Conservation (phyloP, 2,797 vertebrate species). For the Menidia menidia region DNA sequence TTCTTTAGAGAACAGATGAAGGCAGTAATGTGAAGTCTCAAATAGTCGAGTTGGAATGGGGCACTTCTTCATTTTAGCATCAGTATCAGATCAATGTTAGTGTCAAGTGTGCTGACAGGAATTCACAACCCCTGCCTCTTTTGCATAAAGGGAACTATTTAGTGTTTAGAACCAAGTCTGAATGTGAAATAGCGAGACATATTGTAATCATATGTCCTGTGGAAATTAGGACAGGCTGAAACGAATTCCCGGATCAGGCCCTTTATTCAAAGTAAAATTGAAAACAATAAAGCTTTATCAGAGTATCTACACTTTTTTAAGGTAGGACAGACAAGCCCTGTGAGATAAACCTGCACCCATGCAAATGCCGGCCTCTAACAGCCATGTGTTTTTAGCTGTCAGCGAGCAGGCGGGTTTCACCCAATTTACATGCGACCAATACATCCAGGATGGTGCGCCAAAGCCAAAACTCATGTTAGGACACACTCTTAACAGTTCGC, state of each 20-base stretch:
- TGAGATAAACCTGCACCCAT: constrained; percentile 48
- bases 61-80: too few relatives aligned
- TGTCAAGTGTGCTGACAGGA: too few relatives aligned
- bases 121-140: too few relatives aligned
- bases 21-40: neutral
- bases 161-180: neutral
- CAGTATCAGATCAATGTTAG: too few relatives aligned
- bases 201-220: neutral
- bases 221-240: constrained; percentile 26
- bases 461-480: constrained; percentile 1
- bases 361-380: constrained; percentile 64
- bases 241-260: constrained; percentile 4
- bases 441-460: neutral
- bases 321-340: constrained; percentile 47
- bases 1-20: neutral
- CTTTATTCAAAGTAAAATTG: neutral
- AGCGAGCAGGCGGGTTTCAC: constrained; percentile 15
- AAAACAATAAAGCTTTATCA: constrained; percentile 15
- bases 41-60: neutral
- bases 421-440: constrained; percentile 55
- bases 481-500: neutral
- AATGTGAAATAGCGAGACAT: neutral
- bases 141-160: neutral
- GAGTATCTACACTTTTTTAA: constrained; percentile 1
- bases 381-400: constrained; percentile 36